Conservation (phyloP, 1,140 invertebrate species). For the Luehdorfia chinensis region DNA sequence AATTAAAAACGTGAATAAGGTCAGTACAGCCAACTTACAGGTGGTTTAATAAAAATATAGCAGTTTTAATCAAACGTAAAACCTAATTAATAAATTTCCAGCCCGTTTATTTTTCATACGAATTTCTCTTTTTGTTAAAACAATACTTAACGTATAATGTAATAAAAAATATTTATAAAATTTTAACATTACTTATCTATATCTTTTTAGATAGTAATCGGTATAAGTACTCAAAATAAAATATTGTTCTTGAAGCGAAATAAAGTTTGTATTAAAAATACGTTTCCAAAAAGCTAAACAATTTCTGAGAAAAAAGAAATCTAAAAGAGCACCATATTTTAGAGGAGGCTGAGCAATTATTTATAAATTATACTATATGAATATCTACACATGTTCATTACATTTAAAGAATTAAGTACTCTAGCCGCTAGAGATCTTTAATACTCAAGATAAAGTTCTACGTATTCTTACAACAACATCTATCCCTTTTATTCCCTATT, state of each 20-base stretch:
- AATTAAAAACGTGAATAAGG: too few relatives aligned
- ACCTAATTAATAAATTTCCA: too few relatives aligned
- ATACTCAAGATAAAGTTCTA: constrained; percentile 19
- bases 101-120: too few relatives aligned
- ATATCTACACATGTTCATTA: not conserved
- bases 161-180: not conserved
- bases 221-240: not conserved
- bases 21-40: too few relatives aligned
- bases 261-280: constrained; percentile 1
- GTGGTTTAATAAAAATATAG: too few relatives aligned
- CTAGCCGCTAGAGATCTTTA: constrained; percentile 8
- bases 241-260: not conserved
- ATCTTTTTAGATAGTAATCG: not conserved
- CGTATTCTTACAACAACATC: too few relatives aligned
- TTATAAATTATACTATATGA: not conserved
- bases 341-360: constrained; percentile 16
- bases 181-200: not conserved
- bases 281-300: constrained; percentile 10
- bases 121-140: too few relatives aligned
- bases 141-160: too few relatives aligned
- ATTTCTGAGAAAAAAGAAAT: constrained; percentile 5
- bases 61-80: too few relatives aligned
- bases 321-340: constrained; percentile 25
- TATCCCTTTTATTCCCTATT: constrained; percentile 32
- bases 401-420: constrained; percentile 16